These are phyloP conservation scores for Halcyon leucocephala DNA, from an alignment of 2,797 vertebrate species.

Conservation along the genomic window DNA sequence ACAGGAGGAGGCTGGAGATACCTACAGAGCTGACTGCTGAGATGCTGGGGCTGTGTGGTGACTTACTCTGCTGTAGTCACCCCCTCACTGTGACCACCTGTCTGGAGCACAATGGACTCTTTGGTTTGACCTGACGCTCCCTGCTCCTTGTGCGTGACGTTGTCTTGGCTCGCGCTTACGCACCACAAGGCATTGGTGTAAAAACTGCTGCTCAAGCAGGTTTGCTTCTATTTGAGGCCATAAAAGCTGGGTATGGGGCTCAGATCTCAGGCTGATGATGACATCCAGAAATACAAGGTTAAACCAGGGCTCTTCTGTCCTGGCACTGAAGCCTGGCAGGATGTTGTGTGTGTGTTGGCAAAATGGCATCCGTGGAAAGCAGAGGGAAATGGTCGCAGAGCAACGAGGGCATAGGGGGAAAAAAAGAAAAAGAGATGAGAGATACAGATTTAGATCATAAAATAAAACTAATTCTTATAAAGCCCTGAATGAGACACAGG, in stretches of 20 bases:
- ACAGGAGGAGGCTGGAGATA: background rate
- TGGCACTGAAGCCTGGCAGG: background rate
- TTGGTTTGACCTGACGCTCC: background rate
- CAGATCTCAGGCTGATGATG: background rate
- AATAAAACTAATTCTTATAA: slow-evolving; percentile 60
- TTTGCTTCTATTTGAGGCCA: background rate
- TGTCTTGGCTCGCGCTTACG: background rate
- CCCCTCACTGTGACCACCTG: accelerated
- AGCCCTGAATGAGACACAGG: slow-evolving; percentile 58
- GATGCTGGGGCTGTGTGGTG: accelerated
- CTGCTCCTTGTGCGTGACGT: accelerated
- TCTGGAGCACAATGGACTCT: accelerated
- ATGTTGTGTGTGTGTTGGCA: background rate
- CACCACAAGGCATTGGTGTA: accelerated
- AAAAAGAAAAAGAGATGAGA: background rate
- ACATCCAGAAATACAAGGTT: background rate
- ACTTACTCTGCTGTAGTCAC: background rate
- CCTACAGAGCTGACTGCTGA: background rate
- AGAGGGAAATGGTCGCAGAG: background rate
- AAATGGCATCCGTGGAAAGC: background rate
- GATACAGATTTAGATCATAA: slow-evolving; percentile 33
- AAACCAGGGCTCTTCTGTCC: background rate
- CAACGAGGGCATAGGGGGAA: background rate
- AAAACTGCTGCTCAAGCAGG: background rate
- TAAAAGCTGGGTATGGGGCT: background rate